These are phyloP conservation scores for Orchesella cincta DNA, from an alignment of 1,140 invertebrate species.

Conservation along the genomic window DNA sequence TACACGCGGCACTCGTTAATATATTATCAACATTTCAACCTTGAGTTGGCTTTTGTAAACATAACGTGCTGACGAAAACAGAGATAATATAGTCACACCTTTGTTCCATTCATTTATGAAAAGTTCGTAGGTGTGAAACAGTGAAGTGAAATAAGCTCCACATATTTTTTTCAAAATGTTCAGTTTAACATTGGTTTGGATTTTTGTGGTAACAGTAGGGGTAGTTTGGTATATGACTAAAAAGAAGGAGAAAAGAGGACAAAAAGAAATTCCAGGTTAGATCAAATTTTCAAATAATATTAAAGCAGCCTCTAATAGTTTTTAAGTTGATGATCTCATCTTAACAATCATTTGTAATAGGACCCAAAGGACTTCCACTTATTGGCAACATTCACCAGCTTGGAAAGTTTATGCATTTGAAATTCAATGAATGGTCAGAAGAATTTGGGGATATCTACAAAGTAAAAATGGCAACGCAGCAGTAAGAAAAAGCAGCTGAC, in stretches of 20 bases:
- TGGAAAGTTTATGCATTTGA: neutral
- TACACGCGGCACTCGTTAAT: too few relatives aligned
- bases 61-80: too few relatives aligned
- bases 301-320: neutral
- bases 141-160: too few relatives aligned
- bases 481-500: neutral
- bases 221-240: neutral
- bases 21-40: too few relatives aligned
- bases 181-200: neutral
- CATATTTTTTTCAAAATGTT: neutral
- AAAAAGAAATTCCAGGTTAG: neutral
- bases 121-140: too few relatives aligned
- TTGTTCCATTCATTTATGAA: too few relatives aligned
- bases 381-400: neutral
- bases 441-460: slow-evolving; percentile 5
- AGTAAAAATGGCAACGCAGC: neutral
- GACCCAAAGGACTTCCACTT: neutral
- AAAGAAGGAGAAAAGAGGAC: neutral
- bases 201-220: neutral
- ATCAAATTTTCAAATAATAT: neutral
- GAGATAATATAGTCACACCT: too few relatives aligned
- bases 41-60: too few relatives aligned
- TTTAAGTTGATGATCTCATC: neutral
- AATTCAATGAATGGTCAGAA: neutral
- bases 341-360: neutral